Evolutionary conservation across 64 coral and sea anemone genomes (phyloP).

Genomic region (Pocillopora damicornis): DNA sequence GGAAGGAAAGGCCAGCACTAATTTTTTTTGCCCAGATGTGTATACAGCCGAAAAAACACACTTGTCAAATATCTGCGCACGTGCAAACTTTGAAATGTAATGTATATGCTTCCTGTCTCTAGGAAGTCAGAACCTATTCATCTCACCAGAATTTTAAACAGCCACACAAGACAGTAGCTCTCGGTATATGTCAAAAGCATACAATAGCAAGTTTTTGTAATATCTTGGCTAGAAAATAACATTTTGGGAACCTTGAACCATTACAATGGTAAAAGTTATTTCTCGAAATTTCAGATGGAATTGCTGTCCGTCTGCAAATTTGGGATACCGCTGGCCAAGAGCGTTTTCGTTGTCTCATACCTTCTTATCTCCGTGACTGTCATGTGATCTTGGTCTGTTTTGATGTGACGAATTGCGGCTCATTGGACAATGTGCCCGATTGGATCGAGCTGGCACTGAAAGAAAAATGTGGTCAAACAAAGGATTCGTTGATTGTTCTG

Average conservation of each 20-base stretch:
- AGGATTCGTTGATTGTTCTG: conserved; percentile 62
- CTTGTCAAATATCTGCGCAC: too few relatives aligned
- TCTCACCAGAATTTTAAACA: too few relatives aligned
- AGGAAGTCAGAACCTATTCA: too few relatives aligned
- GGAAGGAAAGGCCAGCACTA: too few relatives aligned
- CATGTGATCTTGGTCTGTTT: conserved; percentile 80
- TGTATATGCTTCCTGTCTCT: too few relatives aligned
- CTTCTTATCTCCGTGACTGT: conserved; percentile 90
- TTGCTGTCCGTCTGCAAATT: conserved; percentile 74
- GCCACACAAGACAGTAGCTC: too few relatives aligned
- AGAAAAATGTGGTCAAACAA: conserved; percentile 33
- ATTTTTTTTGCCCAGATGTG: too few relatives aligned
- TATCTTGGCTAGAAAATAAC: too few relatives aligned
- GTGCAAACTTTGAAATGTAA: too few relatives aligned
- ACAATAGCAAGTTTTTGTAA: too few relatives aligned
- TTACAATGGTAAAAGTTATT: not conserved
- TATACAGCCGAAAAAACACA: too few relatives aligned
- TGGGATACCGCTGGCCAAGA: conserved; percentile 99
- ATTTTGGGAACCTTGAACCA: not conserved
- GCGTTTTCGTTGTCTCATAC: conserved; percentile 90
- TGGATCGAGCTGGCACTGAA: conserved; percentile 67
- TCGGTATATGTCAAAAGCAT: too few relatives aligned
- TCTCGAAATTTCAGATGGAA: conserved; percentile 44
- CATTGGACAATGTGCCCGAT: conserved; percentile 46
- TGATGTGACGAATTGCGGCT: conserved; percentile 79